phyloP scores from a whole-genome alignment of 2,797 vertebrate species.

The Muscicapa comitata region DNA sequence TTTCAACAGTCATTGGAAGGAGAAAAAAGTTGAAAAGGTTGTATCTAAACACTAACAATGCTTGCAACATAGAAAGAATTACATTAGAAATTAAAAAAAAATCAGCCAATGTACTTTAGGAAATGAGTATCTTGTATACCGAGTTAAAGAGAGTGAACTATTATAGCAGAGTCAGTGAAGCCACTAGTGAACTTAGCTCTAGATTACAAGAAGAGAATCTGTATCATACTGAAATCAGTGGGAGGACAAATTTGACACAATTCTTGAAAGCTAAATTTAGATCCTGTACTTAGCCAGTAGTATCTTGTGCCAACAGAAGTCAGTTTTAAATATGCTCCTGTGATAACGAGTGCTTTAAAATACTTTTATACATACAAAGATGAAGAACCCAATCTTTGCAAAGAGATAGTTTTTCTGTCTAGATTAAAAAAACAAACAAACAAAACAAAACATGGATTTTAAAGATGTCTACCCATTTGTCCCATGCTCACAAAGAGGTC shows the following conservation, averaged over 20 bases:
- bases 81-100: neutral
- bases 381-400: neutral
- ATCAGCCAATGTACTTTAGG: neutral
- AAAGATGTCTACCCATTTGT: neutral
- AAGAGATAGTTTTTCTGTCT: neutral
- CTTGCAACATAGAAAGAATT: neutral
- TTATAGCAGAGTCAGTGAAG: neutral
- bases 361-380: neutral
- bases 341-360: neutral
- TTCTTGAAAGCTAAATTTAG: slow-evolving; percentile 1
- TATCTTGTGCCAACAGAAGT: neutral
- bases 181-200: neutral
- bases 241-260: neutral
- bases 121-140: neutral
- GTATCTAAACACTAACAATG: neutral
- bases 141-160: neutral
- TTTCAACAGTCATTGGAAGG: neutral
- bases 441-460: neutral
- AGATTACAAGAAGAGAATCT: neutral
- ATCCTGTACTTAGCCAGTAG: neutral
- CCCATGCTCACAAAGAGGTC: neutral
- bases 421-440: neutral
- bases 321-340: neutral
- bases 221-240: neutral
- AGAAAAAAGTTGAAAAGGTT: neutral